Base-by-base conservation (phyloP, 2,797 vertebrate species). In the Macropodus opercularis region DNA sequence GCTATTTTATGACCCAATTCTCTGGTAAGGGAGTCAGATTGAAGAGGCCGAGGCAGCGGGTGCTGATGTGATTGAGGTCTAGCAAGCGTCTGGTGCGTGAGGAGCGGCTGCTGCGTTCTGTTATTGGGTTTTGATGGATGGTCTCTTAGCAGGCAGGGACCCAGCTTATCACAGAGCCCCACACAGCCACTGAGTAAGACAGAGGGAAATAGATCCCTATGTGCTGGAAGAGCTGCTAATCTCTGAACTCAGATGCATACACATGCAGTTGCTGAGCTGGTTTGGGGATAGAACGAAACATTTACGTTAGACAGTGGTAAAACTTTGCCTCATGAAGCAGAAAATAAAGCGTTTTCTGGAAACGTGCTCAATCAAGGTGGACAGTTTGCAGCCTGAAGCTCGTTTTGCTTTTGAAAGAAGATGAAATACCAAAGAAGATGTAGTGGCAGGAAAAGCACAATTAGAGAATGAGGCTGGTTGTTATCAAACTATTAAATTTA, bases 101-200 rank as follows among this genome's bases (percentile, higher is more conserved):
- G 13, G 34, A 62, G 35, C 31, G 0, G 17, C 47, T 35, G 65
- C 60, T 67, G 63, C 4, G 49, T 58, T 51, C 18, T 36, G 43
- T 75, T 68, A 39, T 17, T 24, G 18, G 17, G 35, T 50, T 63
- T 61, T 70, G 57, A 74, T 53, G 42, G 63, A 69, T 7, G 8
- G 44, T 29, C 43, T 55, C 27, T 27, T 8, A 57, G 60, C 54
- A 60, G 48, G 42, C 36, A 50, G 53, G 32, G 21, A 1, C 58
- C 57, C 46, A 35, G 60, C 43, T 66, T 19, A 29, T 69, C 40
- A 26, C 34, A 0, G 1, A 36, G 60, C 9, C 43, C 9, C n/a
- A n/a, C n/a, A n/a, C 26, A 53, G 53, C 13, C n/a, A n/a, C 15
- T 8, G 5, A 43, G 8, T 14, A 19, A 41, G 2, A 47, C 13